Evolutionary conservation across 2,888 invertebrate species (phyloP).

Genomic region (Tenthredo scrophulariae): DNA sequence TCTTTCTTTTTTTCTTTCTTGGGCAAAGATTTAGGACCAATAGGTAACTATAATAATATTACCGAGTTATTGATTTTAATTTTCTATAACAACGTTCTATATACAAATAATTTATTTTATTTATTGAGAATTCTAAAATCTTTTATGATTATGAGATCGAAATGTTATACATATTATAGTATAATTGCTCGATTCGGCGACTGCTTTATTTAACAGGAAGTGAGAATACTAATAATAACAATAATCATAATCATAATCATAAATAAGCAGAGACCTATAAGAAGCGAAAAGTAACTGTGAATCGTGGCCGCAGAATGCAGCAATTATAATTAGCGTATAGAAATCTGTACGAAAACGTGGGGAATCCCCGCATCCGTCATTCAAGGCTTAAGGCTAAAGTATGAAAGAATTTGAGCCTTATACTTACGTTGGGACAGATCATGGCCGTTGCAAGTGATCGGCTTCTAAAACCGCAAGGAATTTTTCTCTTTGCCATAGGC

Average conservation of each 20-base stretch:
- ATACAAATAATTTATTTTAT: no score
- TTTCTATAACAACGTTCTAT: no score
- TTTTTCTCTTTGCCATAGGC: background rate
- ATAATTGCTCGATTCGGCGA: background rate
- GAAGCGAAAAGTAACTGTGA: background rate
- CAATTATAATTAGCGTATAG: constrained; percentile 13
- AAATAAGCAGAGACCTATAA: background rate
- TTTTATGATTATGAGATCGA: background rate
- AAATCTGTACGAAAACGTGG: constrained; percentile 15
- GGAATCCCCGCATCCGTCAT: background rate
- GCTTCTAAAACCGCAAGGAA: background rate
- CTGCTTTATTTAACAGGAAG: background rate
- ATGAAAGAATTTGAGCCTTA: background rate
- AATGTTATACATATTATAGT: background rate
- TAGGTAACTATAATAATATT: no score
- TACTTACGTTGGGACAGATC: constrained; percentile 25
- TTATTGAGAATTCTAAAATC: no score
- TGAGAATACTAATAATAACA: background rate
- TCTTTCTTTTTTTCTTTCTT: no score
- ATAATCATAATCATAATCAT: background rate
- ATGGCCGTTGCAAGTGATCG: background rate
- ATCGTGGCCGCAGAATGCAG: constrained; percentile 11
- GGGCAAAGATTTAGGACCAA: no score
- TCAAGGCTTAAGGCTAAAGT: background rate
- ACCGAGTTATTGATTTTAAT: no score